These are phyloP conservation scores for Silurus aristotelis DNA, from an alignment of 2,797 vertebrate genomes.

Conservation along the genomic window DNA sequence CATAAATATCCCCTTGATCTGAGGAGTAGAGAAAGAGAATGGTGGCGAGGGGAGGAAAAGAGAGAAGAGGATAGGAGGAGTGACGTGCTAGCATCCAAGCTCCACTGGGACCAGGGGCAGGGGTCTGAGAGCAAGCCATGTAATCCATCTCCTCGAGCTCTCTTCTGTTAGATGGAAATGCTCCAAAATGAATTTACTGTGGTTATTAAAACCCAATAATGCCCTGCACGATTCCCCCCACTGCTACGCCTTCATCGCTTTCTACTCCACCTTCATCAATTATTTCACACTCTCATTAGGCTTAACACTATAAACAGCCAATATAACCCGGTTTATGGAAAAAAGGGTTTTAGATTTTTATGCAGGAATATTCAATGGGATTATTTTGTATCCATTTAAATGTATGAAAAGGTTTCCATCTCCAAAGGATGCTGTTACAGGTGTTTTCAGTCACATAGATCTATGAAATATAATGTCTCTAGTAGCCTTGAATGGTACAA, in stretches of 20 bases:
- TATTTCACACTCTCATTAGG: slow-evolving; percentile 54
- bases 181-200: slow-evolving; percentile 48
- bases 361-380: background rate
- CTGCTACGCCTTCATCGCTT: background rate
- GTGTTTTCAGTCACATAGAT: background rate
- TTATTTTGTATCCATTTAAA: background rate
- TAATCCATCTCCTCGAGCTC: slow-evolving; percentile 52
- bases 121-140: slow-evolving; percentile 40
- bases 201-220: slow-evolving; percentile 47
- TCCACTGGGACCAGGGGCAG: slow-evolving; percentile 42
- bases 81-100: slow-evolving; percentile 13
- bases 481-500: slow-evolving; percentile 5
- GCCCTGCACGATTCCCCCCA: slow-evolving; percentile 27
- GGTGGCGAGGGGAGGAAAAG: background rate
- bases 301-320: slow-evolving; percentile 3
- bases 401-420: background rate
- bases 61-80: slow-evolving; percentile 1
- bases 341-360: background rate
- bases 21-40: slow-evolving; percentile 23
- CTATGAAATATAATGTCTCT: background rate
- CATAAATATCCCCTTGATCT: slow-evolving; percentile 76
- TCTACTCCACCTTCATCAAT: slow-evolving; percentile 51
- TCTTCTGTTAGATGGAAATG: slow-evolving; percentile 41
- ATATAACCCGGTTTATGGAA: slow-evolving; percentile 5
- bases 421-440: background rate